Percentiles rank a stretch among this genome's conserved stretches.
phyloP scores from a whole-genome alignment of 1,140 invertebrate species.

The Calliphora vicina region DNA sequence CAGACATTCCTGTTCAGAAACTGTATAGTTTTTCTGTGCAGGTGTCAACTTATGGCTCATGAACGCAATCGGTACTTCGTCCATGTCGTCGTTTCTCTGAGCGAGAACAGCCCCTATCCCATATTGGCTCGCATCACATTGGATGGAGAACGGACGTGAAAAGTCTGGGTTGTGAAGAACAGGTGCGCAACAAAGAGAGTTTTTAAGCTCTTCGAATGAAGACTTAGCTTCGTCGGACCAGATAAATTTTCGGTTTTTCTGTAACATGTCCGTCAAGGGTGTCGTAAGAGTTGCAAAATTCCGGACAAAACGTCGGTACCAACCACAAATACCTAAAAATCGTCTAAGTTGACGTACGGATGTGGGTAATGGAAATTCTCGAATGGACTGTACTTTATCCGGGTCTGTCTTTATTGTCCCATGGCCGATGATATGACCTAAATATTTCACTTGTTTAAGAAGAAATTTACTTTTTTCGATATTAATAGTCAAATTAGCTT shows the following conservation, averaged over 20 bases:
- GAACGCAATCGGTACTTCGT: too few relatives aligned
- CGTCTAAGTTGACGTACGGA: background rate
- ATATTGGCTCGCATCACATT: too few relatives aligned
- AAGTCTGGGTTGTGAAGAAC: background rate
- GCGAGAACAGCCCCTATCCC: too few relatives aligned
- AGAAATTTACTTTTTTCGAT: too few relatives aligned
- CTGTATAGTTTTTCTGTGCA: too few relatives aligned
- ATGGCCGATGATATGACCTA: background rate
- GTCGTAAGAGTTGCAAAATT: constrained; percentile 43
- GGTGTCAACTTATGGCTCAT: too few relatives aligned
- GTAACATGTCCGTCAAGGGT: background rate
- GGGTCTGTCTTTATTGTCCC: background rate
- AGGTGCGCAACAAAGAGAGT: background rate
- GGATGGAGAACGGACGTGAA: background rate
- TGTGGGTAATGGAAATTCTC: background rate
- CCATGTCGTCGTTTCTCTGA: too few relatives aligned
- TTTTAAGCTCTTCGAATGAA: background rate
- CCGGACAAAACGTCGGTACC: constrained; percentile 51
- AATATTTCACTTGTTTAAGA: background rate
- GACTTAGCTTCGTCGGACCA: background rate
- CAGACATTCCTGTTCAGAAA: too few relatives aligned
- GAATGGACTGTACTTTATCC: background rate
- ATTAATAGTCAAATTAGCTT: background rate
- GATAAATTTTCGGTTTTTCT: background rate
- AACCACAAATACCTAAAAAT: constrained; percentile 44